phyloP scores from a whole-genome alignment of 2,113 vertebrate genomes.

The Silurus glanis region DNA sequence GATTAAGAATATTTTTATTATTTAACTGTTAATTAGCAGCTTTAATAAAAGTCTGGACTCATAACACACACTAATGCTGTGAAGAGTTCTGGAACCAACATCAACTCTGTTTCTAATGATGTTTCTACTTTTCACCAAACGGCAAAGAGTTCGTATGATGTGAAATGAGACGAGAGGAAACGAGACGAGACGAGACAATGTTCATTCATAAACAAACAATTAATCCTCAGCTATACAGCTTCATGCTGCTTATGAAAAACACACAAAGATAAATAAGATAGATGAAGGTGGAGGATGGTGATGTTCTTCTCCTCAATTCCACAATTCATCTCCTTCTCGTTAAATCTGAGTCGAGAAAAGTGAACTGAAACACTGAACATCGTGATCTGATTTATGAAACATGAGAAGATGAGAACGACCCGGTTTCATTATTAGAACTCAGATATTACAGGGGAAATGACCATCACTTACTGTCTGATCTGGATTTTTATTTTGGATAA shows the following conservation, averaged over 20 bases:
- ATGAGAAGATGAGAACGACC: neutral
- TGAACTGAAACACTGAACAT: neutral
- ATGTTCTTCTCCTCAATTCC: neutral
- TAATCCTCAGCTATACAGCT: neutral
- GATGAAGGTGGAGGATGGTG: neutral
- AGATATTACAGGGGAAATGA: too few relatives aligned
- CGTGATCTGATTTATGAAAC: neutral
- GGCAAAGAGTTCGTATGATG: neutral
- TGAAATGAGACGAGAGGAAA: too few relatives aligned
- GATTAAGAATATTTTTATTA: neutral
- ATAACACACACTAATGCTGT: neutral
- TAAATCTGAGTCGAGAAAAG: neutral
- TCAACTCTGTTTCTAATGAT: too few relatives aligned
- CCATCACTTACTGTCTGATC: too few relatives aligned
- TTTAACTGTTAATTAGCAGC: neutral
- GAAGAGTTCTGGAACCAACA: too few relatives aligned
- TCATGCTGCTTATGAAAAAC: neutral
- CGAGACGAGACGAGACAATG: neutral
- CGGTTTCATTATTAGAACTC: too few relatives aligned
- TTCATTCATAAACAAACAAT: slow-evolving; percentile 11
- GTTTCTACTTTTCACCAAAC: neutral
- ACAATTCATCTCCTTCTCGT: neutral
- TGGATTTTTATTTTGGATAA: too few relatives aligned
- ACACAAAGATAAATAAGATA: neutral
- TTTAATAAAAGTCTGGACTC: neutral